A percentile compares a stretch with the other conserved stretches of the same genome.
These are phyloP conservation scores for Virgularia gustaviana DNA, from an alignment of 92 coral and sea anemone genomes.

Conservation along the genomic window DNA sequence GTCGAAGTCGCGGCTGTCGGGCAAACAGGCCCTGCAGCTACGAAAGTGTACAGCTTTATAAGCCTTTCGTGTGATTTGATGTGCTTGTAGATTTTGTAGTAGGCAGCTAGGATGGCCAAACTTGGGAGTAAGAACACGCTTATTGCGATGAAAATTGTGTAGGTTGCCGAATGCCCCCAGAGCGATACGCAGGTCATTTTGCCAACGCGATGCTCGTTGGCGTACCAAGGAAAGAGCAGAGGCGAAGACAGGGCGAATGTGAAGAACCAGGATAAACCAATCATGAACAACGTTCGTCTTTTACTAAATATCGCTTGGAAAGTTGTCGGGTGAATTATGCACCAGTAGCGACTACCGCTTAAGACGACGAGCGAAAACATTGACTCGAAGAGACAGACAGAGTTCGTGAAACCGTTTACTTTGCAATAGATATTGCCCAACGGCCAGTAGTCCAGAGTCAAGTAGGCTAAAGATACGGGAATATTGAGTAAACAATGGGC, in stretches of 20 bases:
- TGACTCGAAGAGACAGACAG: slow-evolving; percentile 29
- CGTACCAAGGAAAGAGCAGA: slow-evolving; percentile 14
- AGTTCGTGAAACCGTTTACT: slow-evolving; percentile 21
- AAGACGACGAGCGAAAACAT: slow-evolving; percentile 28
- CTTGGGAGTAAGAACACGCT: slow-evolving; percentile 25
- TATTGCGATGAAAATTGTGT: slow-evolving; percentile 9
- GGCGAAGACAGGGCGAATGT: slow-evolving; percentile 24
- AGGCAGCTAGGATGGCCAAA: slow-evolving; percentile 7
- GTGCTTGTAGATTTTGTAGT: slow-evolving; percentile 27
- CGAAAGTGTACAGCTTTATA: slow-evolving; percentile 23
- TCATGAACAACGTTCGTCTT: slow-evolving; percentile 12
- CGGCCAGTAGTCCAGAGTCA: background rate
- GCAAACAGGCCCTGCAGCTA: background rate
- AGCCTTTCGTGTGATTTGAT: slow-evolving; percentile 28
- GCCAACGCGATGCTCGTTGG: background rate
- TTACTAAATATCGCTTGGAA: slow-evolving; percentile 36
- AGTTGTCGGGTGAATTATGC: slow-evolving; percentile 22
- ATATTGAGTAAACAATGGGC: slow-evolving; percentile 24
- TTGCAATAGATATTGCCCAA: background rate
- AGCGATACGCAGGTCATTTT: slow-evolving; percentile 34
- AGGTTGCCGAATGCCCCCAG: slow-evolving; percentile 17
- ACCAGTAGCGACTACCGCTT: slow-evolving; percentile 27
- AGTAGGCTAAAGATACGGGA: background rate
- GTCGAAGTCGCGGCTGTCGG: too few species aligned
- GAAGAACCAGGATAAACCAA: slow-evolving; percentile 12